Conservation (phyloP, 2,888 invertebrate species). For the Drosophila quinaria region DNA sequence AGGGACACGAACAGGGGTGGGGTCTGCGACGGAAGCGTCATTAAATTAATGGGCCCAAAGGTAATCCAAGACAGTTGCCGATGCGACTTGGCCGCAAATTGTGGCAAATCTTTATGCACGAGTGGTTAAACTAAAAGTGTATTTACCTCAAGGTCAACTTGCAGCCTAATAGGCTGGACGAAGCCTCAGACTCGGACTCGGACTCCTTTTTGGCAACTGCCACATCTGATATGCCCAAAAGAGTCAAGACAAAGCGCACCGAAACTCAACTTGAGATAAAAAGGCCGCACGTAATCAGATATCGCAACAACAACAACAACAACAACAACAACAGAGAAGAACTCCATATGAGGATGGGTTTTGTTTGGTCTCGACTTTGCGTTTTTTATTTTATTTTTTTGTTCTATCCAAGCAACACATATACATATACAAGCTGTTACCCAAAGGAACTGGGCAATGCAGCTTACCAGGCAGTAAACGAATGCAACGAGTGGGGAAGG, state of each 20-base stretch:
- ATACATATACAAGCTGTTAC: conserved; percentile 19
- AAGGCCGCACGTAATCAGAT: conserved; percentile 73
- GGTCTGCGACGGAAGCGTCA: conserved; percentile 38
- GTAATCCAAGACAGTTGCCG: conserved; percentile 8
- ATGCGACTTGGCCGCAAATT: conserved; percentile 2
- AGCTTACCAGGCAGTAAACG: conserved; percentile 13
- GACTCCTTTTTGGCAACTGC: conserved; percentile 53
- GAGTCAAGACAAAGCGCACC: conserved; percentile 39
- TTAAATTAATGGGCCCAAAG: conserved; percentile 54
- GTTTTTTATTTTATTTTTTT: conserved; percentile 26
- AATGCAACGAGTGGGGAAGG: neutral
- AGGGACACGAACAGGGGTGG: neutral
- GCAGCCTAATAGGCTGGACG: conserved; percentile 27
- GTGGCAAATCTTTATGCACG: conserved; percentile 30
- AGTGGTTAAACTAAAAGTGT: conserved; percentile 13
- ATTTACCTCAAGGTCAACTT: conserved; percentile 57
- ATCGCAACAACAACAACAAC: conserved; percentile 44
- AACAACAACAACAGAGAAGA: conserved; percentile 18
- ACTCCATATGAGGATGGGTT: conserved; percentile 64
- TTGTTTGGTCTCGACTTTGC: conserved; percentile 33
- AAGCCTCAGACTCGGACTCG: conserved; percentile 11
- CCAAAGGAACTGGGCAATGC: conserved; percentile 28
- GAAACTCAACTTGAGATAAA: conserved; percentile 51
- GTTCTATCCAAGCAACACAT: conserved; percentile 53
- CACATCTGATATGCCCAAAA: conserved; percentile 72